A percentile compares a stretch with the other conserved stretches of the same genome.
phyloP scores from a whole-genome alignment of 1,140 invertebrate species.

The Apis laboriosa region DNA sequence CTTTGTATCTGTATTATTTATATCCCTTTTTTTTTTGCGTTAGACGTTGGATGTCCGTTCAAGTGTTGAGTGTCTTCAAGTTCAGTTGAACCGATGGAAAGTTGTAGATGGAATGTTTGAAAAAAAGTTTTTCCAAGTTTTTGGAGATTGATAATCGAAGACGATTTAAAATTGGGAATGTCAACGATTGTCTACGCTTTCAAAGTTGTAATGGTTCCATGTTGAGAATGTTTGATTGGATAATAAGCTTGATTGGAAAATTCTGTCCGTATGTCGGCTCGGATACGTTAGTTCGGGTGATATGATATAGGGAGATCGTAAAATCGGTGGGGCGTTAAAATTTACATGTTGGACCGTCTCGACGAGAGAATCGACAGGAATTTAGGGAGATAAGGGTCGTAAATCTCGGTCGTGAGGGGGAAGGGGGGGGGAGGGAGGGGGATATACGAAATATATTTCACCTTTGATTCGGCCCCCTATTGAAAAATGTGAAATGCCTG shows the following conservation, averaged over 20 bases:
- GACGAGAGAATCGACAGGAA: background rate
- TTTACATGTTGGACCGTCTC: background rate
- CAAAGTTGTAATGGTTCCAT: background rate
- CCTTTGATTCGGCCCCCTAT: background rate
- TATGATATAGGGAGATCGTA: background rate
- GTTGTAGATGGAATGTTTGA: too few relatives aligned
- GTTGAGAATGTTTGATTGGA: background rate
- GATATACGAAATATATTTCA: background rate
- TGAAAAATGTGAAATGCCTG: background rate
- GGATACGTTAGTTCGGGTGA: background rate
- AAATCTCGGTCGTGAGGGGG: background rate
- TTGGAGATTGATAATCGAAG: too few relatives aligned
- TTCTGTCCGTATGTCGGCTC: background rate
- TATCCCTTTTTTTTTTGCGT: too few relatives aligned
- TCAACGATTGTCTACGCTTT: background rate
- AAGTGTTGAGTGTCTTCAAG: too few relatives aligned
- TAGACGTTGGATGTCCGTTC: background rate
- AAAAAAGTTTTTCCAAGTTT: too few relatives aligned
- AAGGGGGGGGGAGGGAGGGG: background rate
- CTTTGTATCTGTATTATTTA: too few relatives aligned
- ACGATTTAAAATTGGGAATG: too few relatives aligned
- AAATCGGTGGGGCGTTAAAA: background rate
- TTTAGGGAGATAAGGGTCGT: background rate
- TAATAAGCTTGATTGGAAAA: background rate
- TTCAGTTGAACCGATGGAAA: too few relatives aligned